Conservation (phyloP, 2,888 invertebrate species). For the Hedychridium roseum region DNA sequence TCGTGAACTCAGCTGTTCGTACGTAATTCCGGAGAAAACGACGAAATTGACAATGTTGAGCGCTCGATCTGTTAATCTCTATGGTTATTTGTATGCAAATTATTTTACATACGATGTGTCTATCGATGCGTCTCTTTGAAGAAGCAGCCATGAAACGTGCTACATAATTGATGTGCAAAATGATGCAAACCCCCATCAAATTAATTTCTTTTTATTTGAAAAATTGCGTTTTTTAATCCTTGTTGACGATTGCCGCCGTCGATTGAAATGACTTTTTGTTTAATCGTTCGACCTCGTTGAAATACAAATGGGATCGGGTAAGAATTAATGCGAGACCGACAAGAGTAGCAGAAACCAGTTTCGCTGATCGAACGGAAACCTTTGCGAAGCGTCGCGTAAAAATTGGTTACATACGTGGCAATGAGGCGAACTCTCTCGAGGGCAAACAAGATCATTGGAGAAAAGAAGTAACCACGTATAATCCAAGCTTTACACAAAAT, state of each 20-base stretch:
- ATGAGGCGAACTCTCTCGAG: conserved; percentile 15
- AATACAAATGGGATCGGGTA: not conserved
- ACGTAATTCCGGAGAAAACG: conserved; percentile 4
- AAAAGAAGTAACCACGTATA: conserved; percentile 27
- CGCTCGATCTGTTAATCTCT: conserved; percentile 5
- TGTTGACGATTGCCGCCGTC: not conserved
- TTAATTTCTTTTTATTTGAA: too few species aligned
- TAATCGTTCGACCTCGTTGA: not conserved
- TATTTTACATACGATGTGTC: too few species aligned
- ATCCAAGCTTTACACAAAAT: conserved; percentile 31
- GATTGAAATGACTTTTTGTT: not conserved
- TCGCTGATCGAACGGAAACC: conserved; percentile 19
- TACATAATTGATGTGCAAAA: too few species aligned
- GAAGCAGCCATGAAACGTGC: too few species aligned
- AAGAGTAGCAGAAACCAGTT: not conserved
- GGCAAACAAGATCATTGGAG: conserved; percentile 27
- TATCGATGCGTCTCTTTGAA: too few species aligned
- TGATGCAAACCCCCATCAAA: too few species aligned
- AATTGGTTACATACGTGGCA: conserved; percentile 16
- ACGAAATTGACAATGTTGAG: conserved; percentile 5
- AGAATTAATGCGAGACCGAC: not conserved
- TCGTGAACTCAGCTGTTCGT: too few species aligned
- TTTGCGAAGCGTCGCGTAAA: conserved; percentile 12
- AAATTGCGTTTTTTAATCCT: too few species aligned
- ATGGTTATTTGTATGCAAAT: conserved; percentile 11